Base-by-base conservation (phyloP, 2,888 invertebrate genomes). In the Dynastes tityus region DNA sequence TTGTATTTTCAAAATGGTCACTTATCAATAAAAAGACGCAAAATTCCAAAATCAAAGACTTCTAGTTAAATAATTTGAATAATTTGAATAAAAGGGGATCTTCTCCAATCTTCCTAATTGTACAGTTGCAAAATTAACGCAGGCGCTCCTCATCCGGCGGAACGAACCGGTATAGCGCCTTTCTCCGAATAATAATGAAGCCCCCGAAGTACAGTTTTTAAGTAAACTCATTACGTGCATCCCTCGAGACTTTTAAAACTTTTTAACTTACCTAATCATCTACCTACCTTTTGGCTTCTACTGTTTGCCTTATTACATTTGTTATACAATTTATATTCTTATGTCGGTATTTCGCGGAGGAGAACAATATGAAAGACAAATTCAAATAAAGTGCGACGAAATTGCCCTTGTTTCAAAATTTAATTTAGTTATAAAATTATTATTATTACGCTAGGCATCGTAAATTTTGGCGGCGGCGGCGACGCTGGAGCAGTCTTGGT, bases 211-310 rank as follows among this genome's bases (percentile, higher is more conserved):
- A 81, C 80, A 81, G 80, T 82, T 82, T 82, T 82, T 83, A 83
- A 83, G 83, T 83, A 82, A 82, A 83, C 83, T 83, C 83, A 83
- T 83, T 83, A 83, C 82, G 81, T 76, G 80, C 82, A 79, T 82
- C 83, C 80, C 81, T 77, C 79, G 81, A 80, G 82, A 81, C 79
- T 82, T 81, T 80, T 80, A 81, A 83, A 82, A 83, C 82, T 83
- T 83, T 82, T 81, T 81, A 81, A 82, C 82, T 82, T 80, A 77
- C 81, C 81, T 82, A 82, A 82, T 81, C 82, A 82, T 79, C 80
- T 74, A 80, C 80, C 80, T 78, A 80, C 77, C 79, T 79, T 80
- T 80, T 73, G 76, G 76, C 80, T 80, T 75, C 79, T 64, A 77
- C 81, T 77, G 80, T 80, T 78, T 81, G 74, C 78, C 76, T 80